Conservation (phyloP, 92 coral and sea anemone species). For the Actinernus sp. region DNA sequence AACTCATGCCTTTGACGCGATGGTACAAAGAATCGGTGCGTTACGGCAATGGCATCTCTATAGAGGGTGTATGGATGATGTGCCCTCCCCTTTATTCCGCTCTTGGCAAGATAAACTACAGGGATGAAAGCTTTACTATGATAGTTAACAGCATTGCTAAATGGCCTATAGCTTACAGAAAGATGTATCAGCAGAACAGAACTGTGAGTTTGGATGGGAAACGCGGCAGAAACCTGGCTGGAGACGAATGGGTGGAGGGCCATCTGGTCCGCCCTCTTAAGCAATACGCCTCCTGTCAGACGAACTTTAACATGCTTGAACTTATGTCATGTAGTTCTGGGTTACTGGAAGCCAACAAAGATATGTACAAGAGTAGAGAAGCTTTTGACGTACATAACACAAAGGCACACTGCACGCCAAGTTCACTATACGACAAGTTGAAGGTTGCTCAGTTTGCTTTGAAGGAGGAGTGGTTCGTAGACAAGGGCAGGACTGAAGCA, state of each 20-base stretch:
- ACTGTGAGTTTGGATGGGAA: conserved; percentile 43
- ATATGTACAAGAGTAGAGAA: too few relatives aligned
- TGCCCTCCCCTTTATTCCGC: conserved; percentile 36
- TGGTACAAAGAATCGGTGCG: conserved; percentile 13
- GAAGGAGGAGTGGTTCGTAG: too few relatives aligned
- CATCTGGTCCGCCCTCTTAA: conserved; percentile 44
- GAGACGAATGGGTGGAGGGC: conserved; percentile 43
- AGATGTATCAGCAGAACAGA: conserved; percentile 32
- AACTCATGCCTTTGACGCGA: conserved; percentile 12
- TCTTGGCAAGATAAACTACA: conserved; percentile 17
- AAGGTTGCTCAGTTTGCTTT: too few relatives aligned
- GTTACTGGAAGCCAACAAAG: too few relatives aligned
- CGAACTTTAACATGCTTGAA: conserved; percentile 37
- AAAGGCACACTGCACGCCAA: too few relatives aligned
- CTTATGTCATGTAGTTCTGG: too few relatives aligned
- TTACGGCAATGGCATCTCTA: conserved; percentile 33
- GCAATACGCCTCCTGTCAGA: conserved; percentile 34
- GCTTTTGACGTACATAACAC: too few relatives aligned
- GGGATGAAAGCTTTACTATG: conserved; percentile 39
- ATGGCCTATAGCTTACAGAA: conserved; percentile 52
- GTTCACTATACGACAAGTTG: too few relatives aligned
- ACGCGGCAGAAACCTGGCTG: conserved; percentile 31
- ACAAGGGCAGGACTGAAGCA: too few relatives aligned
- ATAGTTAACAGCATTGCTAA: conserved; percentile 18
- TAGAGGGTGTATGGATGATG: too few relatives aligned